Conservation (phyloP, 2,797 vertebrate species). For the Lophotriccus pileatus region DNA sequence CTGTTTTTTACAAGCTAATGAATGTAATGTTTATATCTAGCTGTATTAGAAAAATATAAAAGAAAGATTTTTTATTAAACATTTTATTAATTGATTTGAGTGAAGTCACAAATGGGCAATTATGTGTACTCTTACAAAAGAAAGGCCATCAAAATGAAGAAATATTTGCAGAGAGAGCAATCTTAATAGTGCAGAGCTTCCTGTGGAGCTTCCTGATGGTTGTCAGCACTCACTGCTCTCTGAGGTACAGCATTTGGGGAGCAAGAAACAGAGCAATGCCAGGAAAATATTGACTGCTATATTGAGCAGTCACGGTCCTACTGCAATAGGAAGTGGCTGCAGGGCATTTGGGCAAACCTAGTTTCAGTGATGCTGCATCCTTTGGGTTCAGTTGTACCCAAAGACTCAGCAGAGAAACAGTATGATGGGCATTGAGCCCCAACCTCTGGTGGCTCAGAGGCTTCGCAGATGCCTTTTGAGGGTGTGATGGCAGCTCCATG, state of each 20-base stretch:
- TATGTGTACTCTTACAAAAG: neutral
- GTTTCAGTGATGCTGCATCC: neutral
- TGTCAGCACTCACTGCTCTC: neutral
- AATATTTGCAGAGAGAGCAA: neutral
- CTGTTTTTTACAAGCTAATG: neutral
- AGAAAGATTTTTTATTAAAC: neutral
- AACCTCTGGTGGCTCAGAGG: accelerated
- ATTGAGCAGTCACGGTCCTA: neutral
- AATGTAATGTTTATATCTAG: neutral
- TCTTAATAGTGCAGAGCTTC: neutral
- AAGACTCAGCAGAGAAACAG: neutral
- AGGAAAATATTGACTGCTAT: neutral
- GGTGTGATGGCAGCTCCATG: accelerated
- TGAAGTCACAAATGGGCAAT: neutral
- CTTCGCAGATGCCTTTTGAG: neutral
- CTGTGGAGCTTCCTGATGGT: neutral
- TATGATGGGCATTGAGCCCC: neutral
- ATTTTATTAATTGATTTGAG: neutral
- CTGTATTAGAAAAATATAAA: neutral
- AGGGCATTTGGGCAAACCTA: neutral
- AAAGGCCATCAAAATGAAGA: neutral
- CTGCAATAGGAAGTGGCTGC: neutral
- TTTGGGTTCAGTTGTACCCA: neutral
- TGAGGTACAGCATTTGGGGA: neutral
- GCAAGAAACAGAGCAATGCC: neutral